phyloP scores from a whole-genome alignment of 2,797 vertebrate genomes.

The Gila robusta region DNA sequence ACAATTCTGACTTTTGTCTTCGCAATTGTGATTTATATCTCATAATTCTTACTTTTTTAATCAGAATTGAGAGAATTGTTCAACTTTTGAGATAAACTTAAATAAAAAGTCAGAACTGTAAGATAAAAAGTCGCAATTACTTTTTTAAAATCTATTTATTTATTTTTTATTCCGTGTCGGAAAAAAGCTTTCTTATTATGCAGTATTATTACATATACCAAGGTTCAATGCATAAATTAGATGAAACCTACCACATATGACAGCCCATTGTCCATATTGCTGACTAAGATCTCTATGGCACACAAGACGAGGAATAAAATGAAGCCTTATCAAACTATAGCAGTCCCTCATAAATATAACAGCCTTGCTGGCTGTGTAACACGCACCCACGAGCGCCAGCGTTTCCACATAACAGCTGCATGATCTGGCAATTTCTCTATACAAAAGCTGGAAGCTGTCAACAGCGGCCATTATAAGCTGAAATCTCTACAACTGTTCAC shows the following conservation, averaged over 20 bases:
- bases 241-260: slow-evolving; percentile 86
- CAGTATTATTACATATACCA: not conserved
- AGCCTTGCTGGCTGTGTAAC: slow-evolving; percentile 84
- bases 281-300: slow-evolving; percentile 77
- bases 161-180: not conserved
- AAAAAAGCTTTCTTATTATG: not conserved
- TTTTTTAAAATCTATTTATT: not conserved
- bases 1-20: too few relatives aligned
- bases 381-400: slow-evolving; percentile 89
- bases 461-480: slow-evolving; percentile 87
- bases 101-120: not conserved
- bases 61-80: not conserved
- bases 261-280: slow-evolving; percentile 90
- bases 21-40: too few relatives aligned
- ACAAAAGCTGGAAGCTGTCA: slow-evolving; percentile 91
- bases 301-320: slow-evolving; percentile 86
- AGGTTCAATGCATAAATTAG: not conserved
- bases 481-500: not conserved
- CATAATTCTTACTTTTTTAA: not conserved
- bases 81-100: not conserved
- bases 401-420: slow-evolving; percentile 87
- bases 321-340: slow-evolving; percentile 83
- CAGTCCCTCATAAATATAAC: slow-evolving; percentile 78
- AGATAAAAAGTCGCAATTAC: not conserved
- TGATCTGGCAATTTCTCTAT: slow-evolving; percentile 86